Evolutionary conservation across 2,113 vertebrate species (phyloP), one percentile per base, ranked within the genome.

Genomic region (Pipra filicauda): DNA sequence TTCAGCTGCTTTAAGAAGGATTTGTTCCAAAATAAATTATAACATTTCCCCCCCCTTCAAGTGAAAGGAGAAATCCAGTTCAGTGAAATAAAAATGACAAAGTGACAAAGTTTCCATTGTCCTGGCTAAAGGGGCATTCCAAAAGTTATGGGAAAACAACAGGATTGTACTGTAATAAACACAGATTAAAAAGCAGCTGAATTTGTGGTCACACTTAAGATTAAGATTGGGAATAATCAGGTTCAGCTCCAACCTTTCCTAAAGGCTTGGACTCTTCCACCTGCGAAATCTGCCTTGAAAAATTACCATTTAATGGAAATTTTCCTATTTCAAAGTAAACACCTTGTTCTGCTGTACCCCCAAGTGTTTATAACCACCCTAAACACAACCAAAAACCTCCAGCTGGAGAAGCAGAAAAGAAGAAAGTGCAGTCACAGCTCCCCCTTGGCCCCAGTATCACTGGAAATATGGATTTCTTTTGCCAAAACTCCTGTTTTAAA

Each of bases 31-130:
- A 33, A 9, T 2, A 35, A 91, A 78, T 75, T 31, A 54, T 21
- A 79, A 71, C 0, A 2, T 54, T 58, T 4, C 8, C 6, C 5
- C 5, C 5, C 26, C 28, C 44, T 48, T 12, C 4, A 44, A 69
- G 46, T 9, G 30, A 77, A 31, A 83, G 67, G 22, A 35, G 9
- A 58, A 85, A 75, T 5, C 22, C 69, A 71, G 15, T 30, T 30
- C 39, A 66, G 24, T 5, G 51, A 28, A 17, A 70, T 14, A 72
- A 76, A 41, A 76, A 37, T 24, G 8, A 43, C 16, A 12, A 49
- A 49, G 19, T 3, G n/a, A n/a, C 31, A 41, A 76, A 69, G 46
- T 71, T 39, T 49, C n/a, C 28, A 30, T 10, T 54, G 28, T 72
- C 8, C 17, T 24, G 44, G 52, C 43, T 39, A 37, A 3, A 27